phyloP scores from a whole-genome alignment of 2,888 invertebrate species.

The Lasioglossum pauxillum region DNA sequence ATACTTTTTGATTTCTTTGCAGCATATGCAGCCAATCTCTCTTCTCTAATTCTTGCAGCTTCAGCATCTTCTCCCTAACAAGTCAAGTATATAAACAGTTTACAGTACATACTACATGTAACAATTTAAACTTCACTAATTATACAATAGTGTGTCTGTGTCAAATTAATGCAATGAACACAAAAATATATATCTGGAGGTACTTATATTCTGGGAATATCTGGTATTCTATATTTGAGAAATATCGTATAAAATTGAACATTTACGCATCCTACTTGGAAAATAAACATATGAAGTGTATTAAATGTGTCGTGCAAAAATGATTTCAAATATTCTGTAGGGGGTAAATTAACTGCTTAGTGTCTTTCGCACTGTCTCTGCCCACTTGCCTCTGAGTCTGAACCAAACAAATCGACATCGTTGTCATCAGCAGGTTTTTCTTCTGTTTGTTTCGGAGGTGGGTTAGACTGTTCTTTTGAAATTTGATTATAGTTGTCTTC shows the following conservation, averaged over 20 bases:
- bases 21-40: conserved; percentile 94
- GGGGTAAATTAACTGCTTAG: conserved; percentile 32
- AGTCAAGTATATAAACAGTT: conserved; percentile 58
- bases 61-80: conserved; percentile 89
- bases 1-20: conserved; percentile 96
- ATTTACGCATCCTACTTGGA: conserved; percentile 45
- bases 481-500: conserved; percentile 77
- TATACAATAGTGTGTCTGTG: conserved; percentile 28
- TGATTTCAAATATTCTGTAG: conserved; percentile 48
- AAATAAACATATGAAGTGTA: conserved; percentile 49
- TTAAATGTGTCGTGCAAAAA: conserved; percentile 57
- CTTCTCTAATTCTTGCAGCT: conserved; percentile 91
- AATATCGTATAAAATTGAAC: conserved; percentile 46
- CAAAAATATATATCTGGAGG: conserved; percentile 51
- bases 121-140: conserved; percentile 33
- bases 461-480: conserved; percentile 78
- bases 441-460: conserved; percentile 69
- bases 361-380: conserved; percentile 52
- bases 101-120: conserved; percentile 31
- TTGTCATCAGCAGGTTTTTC: conserved; percentile 87
- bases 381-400: conserved; percentile 89
- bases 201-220: conserved; percentile 77
- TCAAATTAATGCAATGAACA: conserved; percentile 36
- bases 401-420: conserved; percentile 93
- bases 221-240: conserved; percentile 75